phyloP scores from a whole-genome alignment of 2,888 invertebrate species.

The Ophioninae sp. region DNA sequence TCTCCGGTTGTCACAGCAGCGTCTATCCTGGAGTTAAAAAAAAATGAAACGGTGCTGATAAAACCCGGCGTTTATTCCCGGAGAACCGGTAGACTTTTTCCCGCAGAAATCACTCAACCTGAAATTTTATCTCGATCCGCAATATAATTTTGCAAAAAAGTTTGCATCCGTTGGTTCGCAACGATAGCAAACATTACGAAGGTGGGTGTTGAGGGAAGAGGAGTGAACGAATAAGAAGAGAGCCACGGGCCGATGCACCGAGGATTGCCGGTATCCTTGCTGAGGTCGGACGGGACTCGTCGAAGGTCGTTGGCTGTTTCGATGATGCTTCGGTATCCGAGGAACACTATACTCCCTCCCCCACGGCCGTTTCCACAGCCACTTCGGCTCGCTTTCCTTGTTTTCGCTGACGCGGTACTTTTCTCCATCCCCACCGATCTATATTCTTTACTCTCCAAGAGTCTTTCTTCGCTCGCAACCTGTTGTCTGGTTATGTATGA shows the following conservation, averaged over 20 bases:
- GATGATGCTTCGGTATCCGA: constrained; percentile 59
- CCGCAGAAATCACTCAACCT: no score
- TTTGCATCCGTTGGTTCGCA: no score
- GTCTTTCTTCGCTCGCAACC: constrained; percentile 44
- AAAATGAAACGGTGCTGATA: no score
- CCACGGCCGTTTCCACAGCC: no score
- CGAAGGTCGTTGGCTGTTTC: constrained; percentile 77
- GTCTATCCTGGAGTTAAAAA: no score
- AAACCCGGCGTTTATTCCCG: no score
- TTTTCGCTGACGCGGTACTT: constrained; percentile 43
- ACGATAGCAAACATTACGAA: constrained; percentile 15
- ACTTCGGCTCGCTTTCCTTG: constrained; percentile 7
- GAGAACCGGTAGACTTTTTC: no score
- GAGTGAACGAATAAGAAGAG: constrained; percentile 54
- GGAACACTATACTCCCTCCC: constrained; percentile 41
- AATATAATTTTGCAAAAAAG: no score
- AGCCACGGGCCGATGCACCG: constrained; percentile 76
- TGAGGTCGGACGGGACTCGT: constrained; percentile 71
- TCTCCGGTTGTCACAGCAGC: no score
- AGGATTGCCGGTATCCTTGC: constrained; percentile 79
- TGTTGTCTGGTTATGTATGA: constrained; percentile 20
- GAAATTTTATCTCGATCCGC: no score
- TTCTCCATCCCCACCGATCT: constrained; percentile 34
- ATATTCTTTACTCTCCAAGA: constrained; percentile 42
- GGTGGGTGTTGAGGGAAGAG: constrained; percentile 55